Evolutionary conservation across 2,113 vertebrate species (phyloP), one percentile per base, ranked within the genome.

Genomic region (Dasyurus viverrinus): DNA sequence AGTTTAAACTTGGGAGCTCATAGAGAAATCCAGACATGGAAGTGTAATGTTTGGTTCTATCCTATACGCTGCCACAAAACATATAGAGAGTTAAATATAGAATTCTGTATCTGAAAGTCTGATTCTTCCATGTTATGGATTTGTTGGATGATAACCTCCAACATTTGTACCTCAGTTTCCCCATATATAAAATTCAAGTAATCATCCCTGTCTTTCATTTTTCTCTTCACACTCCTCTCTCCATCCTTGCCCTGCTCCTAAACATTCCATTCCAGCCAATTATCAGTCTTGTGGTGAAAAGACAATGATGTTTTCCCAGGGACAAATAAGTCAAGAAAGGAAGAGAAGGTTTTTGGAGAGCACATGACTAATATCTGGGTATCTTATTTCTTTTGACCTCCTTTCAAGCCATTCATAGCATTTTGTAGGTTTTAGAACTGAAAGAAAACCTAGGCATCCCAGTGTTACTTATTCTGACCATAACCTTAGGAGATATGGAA

Each of bases 71-170:
- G 14, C 14, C 36, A 76, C 36, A 19, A 76, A 30, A 19, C 4
- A 76, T 76, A 76, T n/a, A 76, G 3, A 76, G 30, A 12, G 12
- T 16, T 76, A n/a, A 76, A 76, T 76, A 76, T n/a, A n/a, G 36
- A n/a, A n/a, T n/a, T n/a, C 36, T 76, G 14, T n/a, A 68, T 68
- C 60, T 68, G 36, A 36, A 54, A 42, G 89, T 54, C 36, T 23
- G n/a, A 50, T 27, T 91, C n/a, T 47, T 76, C 60, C 50, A 53
- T 90, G 68, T 14, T 89, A 5, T 55, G 91, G 48, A 16, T 94
- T 94, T 93, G 52, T 54, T 25, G 22, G 94, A 50, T 53, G 89
- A 94, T 94, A 54, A 16, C 46, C 68, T 95, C 9, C 36, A 94
- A 90, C 50, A 94, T 84, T 50, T 89, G 25, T 54, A 47, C 36